Evolutionary conservation across 2,797 vertebrate species (phyloP), one percentile per base, ranked within the genome.

Genomic region (Siniperca scherzeri): DNA sequence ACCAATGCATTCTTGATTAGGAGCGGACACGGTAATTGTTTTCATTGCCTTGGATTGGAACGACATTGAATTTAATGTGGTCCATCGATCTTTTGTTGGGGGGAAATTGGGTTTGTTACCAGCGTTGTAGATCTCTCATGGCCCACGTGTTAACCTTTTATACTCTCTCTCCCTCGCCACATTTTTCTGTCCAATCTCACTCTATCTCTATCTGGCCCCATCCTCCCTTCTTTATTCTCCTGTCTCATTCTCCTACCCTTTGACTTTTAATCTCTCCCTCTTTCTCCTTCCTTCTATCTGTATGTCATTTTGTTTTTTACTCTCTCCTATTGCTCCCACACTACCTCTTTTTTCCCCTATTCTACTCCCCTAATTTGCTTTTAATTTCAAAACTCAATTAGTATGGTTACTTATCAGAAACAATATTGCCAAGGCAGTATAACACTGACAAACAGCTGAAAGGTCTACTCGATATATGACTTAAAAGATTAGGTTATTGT

Each of bases 41-140:
- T 93, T 90, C 90, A 89, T 93, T 91, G 89, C 83, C 74, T 80
- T 27, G 60, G 88, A 92, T 92, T 89, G 91, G 87, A 89, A 87
- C 70, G 80, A 86, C 91, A 89, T 85, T 85, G 87, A 90, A 84
- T 88, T 75, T 88, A 92, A 93, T 91, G 89, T 83, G 84, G 64
- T 86, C 88, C 93, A 94, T 95, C 81, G 91, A 94, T 94, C 92
- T 89, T 89, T 89, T 88, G 87, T 88, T 89, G 79, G 61, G 72
- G 88, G 91, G 87, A 88, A 92, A 92, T 87, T 92, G 89, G 83
- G 86, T 94, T 92, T 92, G 91, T 92, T 91, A 81, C 78, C 77
- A 77, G 76, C 17, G 38, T 80, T 91, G 88, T 88, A 88, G 81
- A 88, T 86, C 83, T 81, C 76, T 82, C 65, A 14, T 59, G 53